These are phyloP conservation scores for Stenchaetothrips biformis DNA, from an alignment of 2,888 invertebrate genomes.

Conservation along the genomic window DNA sequence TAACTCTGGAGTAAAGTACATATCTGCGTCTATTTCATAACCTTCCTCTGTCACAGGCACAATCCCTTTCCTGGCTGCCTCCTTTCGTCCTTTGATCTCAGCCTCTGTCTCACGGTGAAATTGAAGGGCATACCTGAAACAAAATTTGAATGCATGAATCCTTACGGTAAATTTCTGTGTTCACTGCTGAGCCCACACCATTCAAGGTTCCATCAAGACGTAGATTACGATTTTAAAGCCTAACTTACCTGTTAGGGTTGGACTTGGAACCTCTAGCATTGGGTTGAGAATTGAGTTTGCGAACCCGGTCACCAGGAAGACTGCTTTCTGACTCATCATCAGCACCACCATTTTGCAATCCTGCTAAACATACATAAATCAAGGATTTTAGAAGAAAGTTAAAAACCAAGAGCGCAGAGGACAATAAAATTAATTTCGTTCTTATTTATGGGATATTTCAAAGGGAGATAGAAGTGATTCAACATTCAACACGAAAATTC, in stretches of 20 bases:
- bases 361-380: conserved; percentile 27
- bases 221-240: background rate
- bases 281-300: conserved; percentile 64
- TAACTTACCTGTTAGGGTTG: conserved; percentile 52
- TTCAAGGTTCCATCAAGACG: background rate
- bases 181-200: background rate
- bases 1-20: conserved; percentile 63
- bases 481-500: conserved; percentile 19
- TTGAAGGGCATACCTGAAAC: conserved; percentile 64
- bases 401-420: too few relatives aligned
- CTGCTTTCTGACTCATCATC: conserved; percentile 39
- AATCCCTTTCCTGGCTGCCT: conserved; percentile 58
- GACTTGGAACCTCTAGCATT: conserved; percentile 46
- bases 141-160: background rate
- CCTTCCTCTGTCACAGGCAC: conserved; percentile 54
- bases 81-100: conserved; percentile 64
- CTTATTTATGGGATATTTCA: background rate
- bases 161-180: background rate
- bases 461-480: conserved; percentile 28
- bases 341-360: conserved; percentile 42
- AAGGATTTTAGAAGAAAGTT: too few relatives aligned
- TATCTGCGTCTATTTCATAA: conserved; percentile 62
- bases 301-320: conserved; percentile 41
- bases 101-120: conserved; percentile 75
- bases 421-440: background rate